These are phyloP conservation scores for Parelbella ahira DNA, from an alignment of 2,888 invertebrate genomes.

Conservation along the genomic window DNA sequence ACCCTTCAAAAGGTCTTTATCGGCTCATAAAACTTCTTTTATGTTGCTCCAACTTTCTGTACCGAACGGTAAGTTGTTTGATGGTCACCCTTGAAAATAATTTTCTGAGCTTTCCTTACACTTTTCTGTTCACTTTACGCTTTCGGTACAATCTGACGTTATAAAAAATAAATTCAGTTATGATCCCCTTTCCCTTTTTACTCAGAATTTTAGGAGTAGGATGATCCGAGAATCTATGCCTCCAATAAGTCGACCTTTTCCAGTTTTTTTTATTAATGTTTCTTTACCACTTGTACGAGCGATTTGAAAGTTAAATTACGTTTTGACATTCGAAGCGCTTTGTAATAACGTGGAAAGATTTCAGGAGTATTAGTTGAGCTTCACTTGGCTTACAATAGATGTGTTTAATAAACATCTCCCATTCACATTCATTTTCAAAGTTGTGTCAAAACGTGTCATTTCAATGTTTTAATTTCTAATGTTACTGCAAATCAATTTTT, in stretches of 20 bases:
- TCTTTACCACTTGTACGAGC: conserved; percentile 13
- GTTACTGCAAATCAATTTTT: too few species aligned
- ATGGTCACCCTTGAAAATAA: conserved; percentile 73
- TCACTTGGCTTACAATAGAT: too few species aligned
- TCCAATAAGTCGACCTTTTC: conserved; percentile 61
- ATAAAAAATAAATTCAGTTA: conserved; percentile 70
- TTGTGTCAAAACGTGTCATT: too few species aligned
- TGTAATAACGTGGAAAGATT: conserved; percentile 1
- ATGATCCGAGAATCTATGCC: conserved; percentile 68
- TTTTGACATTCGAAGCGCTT: conserved; percentile 4
- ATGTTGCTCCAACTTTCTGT: conserved; percentile 66
- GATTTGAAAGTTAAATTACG: conserved; percentile 18
- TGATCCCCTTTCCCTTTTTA: conserved; percentile 67
- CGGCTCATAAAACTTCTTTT: conserved; percentile 73
- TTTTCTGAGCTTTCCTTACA: conserved; percentile 60
- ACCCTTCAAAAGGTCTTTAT: conserved; percentile 73
- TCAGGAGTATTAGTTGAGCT: too few species aligned
- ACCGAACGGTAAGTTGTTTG: conserved; percentile 65
- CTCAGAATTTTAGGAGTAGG: conserved; percentile 61
- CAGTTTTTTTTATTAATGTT: conserved; percentile 34
- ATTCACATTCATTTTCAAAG: too few species aligned
- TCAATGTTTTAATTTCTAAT: too few species aligned
- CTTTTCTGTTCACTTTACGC: conserved; percentile 55
- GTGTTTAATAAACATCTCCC: too few species aligned
- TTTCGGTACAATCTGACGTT: conserved; percentile 52